These are phyloP conservation scores for Heterodera carotae DNA, from an alignment of 1,140 invertebrate genomes.

Conservation along the genomic window DNA sequence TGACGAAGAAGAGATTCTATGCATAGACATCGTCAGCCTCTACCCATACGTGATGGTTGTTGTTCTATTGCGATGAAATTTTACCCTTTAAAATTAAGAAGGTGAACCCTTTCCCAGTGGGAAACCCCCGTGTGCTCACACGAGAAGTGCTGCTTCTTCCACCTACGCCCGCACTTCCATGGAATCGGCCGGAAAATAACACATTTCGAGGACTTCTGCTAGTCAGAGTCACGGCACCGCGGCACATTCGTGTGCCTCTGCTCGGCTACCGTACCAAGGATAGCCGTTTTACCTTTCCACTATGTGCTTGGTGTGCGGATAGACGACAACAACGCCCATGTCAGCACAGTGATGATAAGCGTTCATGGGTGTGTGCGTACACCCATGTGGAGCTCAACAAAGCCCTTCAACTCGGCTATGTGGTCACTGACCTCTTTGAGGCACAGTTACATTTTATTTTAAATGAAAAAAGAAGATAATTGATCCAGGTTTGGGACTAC, in stretches of 20 bases:
- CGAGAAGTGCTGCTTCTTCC: not conserved
- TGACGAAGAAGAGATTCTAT: no score
- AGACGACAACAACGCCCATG: not conserved
- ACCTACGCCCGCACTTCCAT: not conserved
- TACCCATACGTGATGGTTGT: no score
- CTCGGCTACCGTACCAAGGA: constrained; percentile 6
- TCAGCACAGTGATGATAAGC: not conserved
- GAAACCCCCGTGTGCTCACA: no score
- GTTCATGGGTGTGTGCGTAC: constrained; percentile 6
- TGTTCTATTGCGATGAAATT: not conserved
- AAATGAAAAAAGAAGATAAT: not conserved
- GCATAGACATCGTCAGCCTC: no score
- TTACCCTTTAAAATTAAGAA: no score
- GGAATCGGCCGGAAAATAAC: not conserved
- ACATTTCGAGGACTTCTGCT: not conserved
- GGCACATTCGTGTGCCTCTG: not conserved
- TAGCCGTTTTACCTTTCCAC: constrained; percentile 1
- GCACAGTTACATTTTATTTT: not conserved
- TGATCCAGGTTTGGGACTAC: constrained; percentile 14
- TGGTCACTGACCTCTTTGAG: not conserved
- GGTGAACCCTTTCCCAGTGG: no score
- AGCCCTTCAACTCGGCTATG: not conserved
- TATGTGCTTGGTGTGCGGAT: not conserved
- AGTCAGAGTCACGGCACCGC: not conserved
- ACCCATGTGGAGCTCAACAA: no score